Evolutionary conservation across 2,113 vertebrate species (phyloP).

Genomic region (Gasterosteus aculeatus): DNA sequence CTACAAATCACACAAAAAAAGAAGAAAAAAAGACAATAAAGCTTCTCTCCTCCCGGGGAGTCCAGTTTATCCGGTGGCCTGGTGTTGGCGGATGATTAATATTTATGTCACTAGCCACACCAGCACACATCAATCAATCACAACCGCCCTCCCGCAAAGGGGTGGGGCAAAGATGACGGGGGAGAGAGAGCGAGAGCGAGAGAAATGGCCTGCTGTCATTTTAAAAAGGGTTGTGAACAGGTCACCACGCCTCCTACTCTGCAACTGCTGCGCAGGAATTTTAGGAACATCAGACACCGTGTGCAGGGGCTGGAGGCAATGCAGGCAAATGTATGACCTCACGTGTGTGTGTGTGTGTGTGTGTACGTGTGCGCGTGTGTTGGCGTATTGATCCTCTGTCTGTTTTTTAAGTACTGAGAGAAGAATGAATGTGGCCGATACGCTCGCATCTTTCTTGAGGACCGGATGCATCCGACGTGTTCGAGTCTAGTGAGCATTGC

Average conservation of each 20-base stretch:
- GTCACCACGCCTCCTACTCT: slow-evolving; percentile 69
- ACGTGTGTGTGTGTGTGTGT: background rate
- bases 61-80: slow-evolving; percentile 58
- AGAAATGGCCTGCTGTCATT: slow-evolving; percentile 71
- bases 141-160: slow-evolving; percentile 67
- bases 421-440: slow-evolving; percentile 12
- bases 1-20: slow-evolving; percentile 21
- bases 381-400: slow-evolving; percentile 39
- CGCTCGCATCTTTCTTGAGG: background rate
- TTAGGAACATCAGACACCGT: slow-evolving; percentile 34
- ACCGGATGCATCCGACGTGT: slow-evolving; percentile 20
- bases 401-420: slow-evolving; percentile 15
- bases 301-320: slow-evolving; percentile 30
- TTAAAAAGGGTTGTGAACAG: slow-evolving; percentile 74
- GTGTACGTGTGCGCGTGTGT: background rate
- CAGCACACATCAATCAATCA: slow-evolving; percentile 79
- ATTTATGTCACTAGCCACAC: slow-evolving; percentile 77
- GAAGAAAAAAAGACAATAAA: slow-evolving; percentile 31
- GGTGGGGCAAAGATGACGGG: slow-evolving; percentile 65
- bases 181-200: slow-evolving; percentile 49
- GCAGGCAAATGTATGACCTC: slow-evolving; percentile 55
- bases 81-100: slow-evolving; percentile 75
- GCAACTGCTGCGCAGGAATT: slow-evolving; percentile 48
- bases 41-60: slow-evolving; percentile 49
- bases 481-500: slow-evolving; percentile 14